Conservation (phyloP, 2,113 vertebrate species). For the Cynocephalus volans region DNA sequence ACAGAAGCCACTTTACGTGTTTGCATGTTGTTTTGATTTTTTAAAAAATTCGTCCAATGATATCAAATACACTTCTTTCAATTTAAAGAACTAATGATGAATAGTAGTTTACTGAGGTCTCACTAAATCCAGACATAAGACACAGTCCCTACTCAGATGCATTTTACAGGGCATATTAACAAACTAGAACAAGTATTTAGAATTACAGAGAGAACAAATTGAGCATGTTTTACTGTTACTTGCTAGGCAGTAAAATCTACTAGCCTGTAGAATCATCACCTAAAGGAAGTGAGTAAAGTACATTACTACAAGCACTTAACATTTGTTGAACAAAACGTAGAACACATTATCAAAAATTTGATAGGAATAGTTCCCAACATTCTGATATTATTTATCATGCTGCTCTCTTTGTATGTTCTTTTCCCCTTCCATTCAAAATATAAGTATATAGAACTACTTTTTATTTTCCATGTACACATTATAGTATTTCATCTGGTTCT, state of each 20-base stretch:
- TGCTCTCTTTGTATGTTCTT: neutral
- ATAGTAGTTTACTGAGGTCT: neutral
- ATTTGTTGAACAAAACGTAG: neutral
- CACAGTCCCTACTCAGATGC: neutral
- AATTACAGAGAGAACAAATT: slow-evolving; percentile 50
- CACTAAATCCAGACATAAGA: neutral
- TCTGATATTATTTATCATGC: neutral
- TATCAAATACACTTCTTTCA: neutral
- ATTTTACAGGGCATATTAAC: neutral
- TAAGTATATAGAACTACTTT: neutral
- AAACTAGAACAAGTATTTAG: slow-evolving; percentile 6
- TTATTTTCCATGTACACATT: neutral
- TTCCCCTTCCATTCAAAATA: neutral
- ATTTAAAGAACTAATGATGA: neutral
- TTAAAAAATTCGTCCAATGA: neutral
- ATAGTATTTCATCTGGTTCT: neutral
- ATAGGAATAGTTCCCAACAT: neutral
- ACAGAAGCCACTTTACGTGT: neutral
- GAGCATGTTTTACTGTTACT: slow-evolving; percentile 1
- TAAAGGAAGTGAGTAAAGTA: slow-evolving; percentile 20
- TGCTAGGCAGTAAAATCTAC: slow-evolving; percentile 65
- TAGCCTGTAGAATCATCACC: slow-evolving; percentile 8
- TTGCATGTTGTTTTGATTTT: neutral
- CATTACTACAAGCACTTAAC: slow-evolving; percentile 27
- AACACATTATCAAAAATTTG: neutral